These are phyloP conservation scores for Arrhopalites spinosus DNA, from an alignment of 2,888 invertebrate species.

Conservation along the genomic window DNA sequence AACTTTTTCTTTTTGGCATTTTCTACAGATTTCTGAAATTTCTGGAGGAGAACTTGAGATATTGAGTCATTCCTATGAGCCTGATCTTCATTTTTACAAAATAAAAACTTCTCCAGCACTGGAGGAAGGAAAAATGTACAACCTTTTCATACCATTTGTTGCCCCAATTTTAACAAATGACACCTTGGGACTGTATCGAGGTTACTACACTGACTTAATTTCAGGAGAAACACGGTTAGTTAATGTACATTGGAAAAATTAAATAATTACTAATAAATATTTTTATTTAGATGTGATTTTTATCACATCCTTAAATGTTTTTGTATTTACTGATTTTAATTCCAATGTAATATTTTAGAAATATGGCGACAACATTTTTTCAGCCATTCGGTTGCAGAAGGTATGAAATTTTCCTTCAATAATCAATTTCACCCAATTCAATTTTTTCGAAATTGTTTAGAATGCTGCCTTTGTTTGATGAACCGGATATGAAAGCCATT, in stretches of 20 bases:
- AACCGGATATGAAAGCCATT: slow-evolving; percentile 44
- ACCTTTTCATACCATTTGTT: slow-evolving; percentile 43
- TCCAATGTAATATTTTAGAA: slow-evolving; percentile 28
- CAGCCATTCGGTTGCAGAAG: slow-evolving; percentile 61
- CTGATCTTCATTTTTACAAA: slow-evolving; percentile 38
- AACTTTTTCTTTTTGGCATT: not conserved
- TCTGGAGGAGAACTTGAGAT: not conserved
- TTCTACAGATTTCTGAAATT: not conserved
- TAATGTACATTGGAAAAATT: no score
- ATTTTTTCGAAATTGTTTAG: slow-evolving; percentile 66
- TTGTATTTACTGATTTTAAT: not conserved
- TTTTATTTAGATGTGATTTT: not conserved
- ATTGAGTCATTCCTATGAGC: slow-evolving; percentile 17
- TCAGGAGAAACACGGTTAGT: slow-evolving; percentile 44
- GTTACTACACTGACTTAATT: slow-evolving; percentile 43
- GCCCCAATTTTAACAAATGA: slow-evolving; percentile 43
- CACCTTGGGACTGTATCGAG: slow-evolving; percentile 49
- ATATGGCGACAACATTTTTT: slow-evolving; percentile 48
- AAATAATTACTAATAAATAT: no score
- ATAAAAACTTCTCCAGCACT: slow-evolving; percentile 37
- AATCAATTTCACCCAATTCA: no score
- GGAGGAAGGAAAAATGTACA: slow-evolving; percentile 37
- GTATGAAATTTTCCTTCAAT: no score
- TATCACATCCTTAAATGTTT: not conserved
- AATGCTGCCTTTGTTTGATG: slow-evolving; percentile 58